These are phyloP conservation scores for Chondrilla cf. caribensis DNA, from an alignment of 37 sponge, comb jelly and placozoan species.

Conservation along the genomic window DNA sequence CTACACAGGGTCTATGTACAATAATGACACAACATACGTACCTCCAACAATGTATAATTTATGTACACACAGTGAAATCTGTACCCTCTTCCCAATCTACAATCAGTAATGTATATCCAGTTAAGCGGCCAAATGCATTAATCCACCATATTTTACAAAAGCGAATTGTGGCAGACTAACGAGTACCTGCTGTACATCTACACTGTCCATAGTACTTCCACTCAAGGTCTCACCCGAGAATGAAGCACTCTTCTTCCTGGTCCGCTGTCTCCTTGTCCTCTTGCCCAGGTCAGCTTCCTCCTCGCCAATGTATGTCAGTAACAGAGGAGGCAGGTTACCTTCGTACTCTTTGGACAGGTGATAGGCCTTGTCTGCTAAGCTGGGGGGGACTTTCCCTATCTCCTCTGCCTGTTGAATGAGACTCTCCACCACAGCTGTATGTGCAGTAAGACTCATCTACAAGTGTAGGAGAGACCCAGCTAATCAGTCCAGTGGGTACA, in stretches of 20 bases:
- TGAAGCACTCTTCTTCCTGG: conserved; percentile 10
- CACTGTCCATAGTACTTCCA: too few relatives aligned
- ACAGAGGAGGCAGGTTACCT: background rate
- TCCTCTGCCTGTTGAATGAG: conserved; percentile 31
- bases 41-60: too few relatives aligned
- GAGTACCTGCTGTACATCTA: too few relatives aligned
- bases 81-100: too few relatives aligned
- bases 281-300: background rate
- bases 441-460: background rate
- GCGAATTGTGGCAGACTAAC: too few relatives aligned
- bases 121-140: too few relatives aligned
- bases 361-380: conserved; percentile 2
- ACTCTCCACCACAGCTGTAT: conserved; percentile 23
- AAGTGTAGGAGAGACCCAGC: too few relatives aligned
- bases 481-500: background rate
- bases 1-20: too few relatives aligned
- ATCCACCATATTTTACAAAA: too few relatives aligned
- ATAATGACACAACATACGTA: too few relatives aligned
- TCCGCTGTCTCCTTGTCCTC: background rate
- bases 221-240: conserved; percentile 8
- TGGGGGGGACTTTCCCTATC: conserved; percentile 40
- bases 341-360: background rate
- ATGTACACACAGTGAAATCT: too few relatives aligned
- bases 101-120: too few relatives aligned
- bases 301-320: background rate